Evolutionary conservation across 1,140 invertebrate species (phyloP).

Genomic region (Condylostylus longicornis): DNA sequence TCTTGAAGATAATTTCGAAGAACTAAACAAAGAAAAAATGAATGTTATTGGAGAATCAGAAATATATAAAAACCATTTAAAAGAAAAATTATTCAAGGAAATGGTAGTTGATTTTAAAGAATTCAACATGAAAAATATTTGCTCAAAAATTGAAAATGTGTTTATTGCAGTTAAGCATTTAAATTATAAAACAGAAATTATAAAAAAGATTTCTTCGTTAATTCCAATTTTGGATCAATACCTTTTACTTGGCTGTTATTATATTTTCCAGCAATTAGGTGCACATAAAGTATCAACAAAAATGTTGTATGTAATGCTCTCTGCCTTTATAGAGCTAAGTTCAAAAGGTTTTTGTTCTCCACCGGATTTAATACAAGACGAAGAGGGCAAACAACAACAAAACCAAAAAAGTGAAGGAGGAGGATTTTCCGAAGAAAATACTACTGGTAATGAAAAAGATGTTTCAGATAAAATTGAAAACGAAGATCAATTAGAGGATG

Average conservation of each 20-base stretch:
- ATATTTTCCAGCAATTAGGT: slow-evolving; percentile 57
- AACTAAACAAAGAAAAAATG: slow-evolving; percentile 5
- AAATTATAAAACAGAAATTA: slow-evolving; percentile 9
- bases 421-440: slow-evolving; percentile 79
- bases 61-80: slow-evolving; percentile 42
- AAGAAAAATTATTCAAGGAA: slow-evolving; percentile 42
- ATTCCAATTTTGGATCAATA: slow-evolving; percentile 69
- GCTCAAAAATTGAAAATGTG: slow-evolving; percentile 30
- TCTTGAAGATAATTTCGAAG: slow-evolving; percentile 1
- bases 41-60: slow-evolving; percentile 10
- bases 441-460: slow-evolving; percentile 85
- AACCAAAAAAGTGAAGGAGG: slow-evolving; percentile 41
- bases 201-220: slow-evolving; percentile 26
- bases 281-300: slow-evolving; percentile 65
- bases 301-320: slow-evolving; percentile 65
- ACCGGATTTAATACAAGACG: slow-evolving; percentile 55
- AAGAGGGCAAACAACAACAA: slow-evolving; percentile 42
- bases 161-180: slow-evolving; percentile 18
- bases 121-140: slow-evolving; percentile 36
- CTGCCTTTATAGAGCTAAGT: slow-evolving; percentile 70
- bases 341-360: slow-evolving; percentile 90
- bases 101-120: slow-evolving; percentile 40
- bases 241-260: slow-evolving; percentile 55
- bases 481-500: slow-evolving; percentile 86
- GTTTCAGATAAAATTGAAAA: slow-evolving; percentile 64